These are phyloP conservation scores for Petrocephalus zakoni DNA, from an alignment of 2,113 vertebrate genomes.

Conservation along the genomic window DNA sequence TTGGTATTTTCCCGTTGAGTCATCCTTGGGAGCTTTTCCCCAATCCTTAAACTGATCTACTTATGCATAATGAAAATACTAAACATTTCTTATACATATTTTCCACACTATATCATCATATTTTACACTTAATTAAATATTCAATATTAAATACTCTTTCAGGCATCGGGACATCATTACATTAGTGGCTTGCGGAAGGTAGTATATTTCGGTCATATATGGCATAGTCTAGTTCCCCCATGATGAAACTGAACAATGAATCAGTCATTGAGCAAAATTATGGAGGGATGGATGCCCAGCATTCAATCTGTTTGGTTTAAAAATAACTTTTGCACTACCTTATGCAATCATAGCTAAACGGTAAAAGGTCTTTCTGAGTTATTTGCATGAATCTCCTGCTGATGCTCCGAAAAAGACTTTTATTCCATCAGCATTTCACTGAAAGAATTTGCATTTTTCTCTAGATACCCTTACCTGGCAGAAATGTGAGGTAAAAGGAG, in stretches of 20 bases:
- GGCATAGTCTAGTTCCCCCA: neutral
- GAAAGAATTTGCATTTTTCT: constrained; percentile 11
- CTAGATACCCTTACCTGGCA: constrained; percentile 56
- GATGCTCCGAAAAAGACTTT: neutral
- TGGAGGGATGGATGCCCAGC: neutral
- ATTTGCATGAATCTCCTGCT: neutral
- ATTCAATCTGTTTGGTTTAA: neutral
- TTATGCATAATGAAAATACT: neutral
- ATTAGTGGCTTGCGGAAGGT: neutral
- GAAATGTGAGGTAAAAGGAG: constrained; percentile 59
- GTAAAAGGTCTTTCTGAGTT: neutral
- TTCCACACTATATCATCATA: neutral
- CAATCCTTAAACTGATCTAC: neutral
- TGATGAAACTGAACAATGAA: neutral
- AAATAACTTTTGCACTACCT: neutral
- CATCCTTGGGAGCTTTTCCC: neutral
- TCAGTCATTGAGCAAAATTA: neutral
- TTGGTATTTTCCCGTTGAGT: neutral
- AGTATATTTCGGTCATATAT: neutral
- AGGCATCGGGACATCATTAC: neutral
- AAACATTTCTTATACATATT: neutral
- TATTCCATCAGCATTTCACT: neutral
- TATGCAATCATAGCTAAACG: neutral
- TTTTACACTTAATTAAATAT: neutral
- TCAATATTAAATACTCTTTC: neutral